A percentile compares a stretch with the other conserved stretches of the same genome.
Evolutionary conservation across 2,888 invertebrate species (phyloP).

Genomic region (Hedya salicella): DNA sequence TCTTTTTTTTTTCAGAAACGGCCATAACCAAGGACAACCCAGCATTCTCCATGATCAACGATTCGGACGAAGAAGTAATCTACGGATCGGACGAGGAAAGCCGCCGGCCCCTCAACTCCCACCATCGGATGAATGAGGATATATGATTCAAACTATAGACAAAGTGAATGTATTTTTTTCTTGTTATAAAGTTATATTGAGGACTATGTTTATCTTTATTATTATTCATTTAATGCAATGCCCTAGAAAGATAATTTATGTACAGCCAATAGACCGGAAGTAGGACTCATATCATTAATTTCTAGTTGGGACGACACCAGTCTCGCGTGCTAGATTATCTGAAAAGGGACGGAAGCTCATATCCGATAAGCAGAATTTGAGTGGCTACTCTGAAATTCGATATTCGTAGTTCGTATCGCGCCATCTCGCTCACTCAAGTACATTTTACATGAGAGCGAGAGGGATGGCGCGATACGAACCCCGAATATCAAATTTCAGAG

Average conservation of each 20-base stretch:
- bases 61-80: slow-evolving; percentile 98
- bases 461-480: too few species aligned
- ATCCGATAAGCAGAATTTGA: too few species aligned
- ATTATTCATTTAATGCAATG: slow-evolving; percentile 35
- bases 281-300: neutral
- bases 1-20: slow-evolving; percentile 87
- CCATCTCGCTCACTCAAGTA: too few species aligned
- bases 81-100: slow-evolving; percentile 97
- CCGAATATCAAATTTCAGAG: too few species aligned
- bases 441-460: too few species aligned
- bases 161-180: slow-evolving; percentile 61
- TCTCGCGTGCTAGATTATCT: neutral
- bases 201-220: slow-evolving; percentile 44
- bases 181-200: slow-evolving; percentile 66
- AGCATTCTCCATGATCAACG: slow-evolving; percentile 99
- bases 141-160: slow-evolving; percentile 64
- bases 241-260: slow-evolving; percentile 9
- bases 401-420: too few species aligned
- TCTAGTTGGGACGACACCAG: neutral
- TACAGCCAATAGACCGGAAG: neutral
- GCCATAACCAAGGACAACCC: slow-evolving; percentile 98
- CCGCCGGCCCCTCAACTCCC: slow-evolving; percentile 90
- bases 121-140: slow-evolving; percentile 85
- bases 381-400: too few species aligned
- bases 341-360: neutral